Conservation (phyloP, 2,797 vertebrate species). For the Macropodus opercularis region DNA sequence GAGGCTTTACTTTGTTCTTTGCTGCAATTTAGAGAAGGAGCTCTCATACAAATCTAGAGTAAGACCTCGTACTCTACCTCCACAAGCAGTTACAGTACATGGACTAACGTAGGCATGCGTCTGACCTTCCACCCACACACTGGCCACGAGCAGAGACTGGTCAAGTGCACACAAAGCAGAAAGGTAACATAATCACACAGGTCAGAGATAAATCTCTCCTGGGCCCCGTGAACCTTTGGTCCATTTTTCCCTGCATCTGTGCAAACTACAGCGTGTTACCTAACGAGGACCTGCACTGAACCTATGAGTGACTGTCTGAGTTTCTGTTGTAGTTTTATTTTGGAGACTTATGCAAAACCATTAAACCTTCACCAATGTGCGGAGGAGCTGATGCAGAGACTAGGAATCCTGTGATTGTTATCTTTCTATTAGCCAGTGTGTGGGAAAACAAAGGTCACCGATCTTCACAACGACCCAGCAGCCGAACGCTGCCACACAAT, state of each 20-base stretch:
- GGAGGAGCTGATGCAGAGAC: background rate
- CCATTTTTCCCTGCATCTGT: background rate
- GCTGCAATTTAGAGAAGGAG: conserved; percentile 77
- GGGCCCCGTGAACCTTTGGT: background rate
- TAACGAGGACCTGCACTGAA: too few species aligned
- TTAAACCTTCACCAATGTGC: background rate
- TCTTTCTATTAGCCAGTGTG: conserved; percentile 2
- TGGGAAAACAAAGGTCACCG: conserved; percentile 3
- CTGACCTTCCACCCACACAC: conserved; percentile 14
- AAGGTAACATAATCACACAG: background rate
- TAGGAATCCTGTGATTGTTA: background rate
- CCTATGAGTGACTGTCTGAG: background rate
- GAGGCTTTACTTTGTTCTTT: conserved; percentile 83
- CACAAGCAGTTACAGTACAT: background rate
- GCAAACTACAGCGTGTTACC: background rate
- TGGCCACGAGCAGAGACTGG: background rate
- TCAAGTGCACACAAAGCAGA: background rate
- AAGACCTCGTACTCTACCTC: background rate
- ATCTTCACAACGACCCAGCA: conserved; percentile 6
- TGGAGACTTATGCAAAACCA: background rate
- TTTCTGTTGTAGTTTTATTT: background rate
- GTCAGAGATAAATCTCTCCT: background rate
- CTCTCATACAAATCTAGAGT: conserved; percentile 19
- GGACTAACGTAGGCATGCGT: background rate
- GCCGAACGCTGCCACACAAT: background rate